Conservation (phyloP, 2,797 vertebrate species). For the Margarornis squamiger region DNA sequence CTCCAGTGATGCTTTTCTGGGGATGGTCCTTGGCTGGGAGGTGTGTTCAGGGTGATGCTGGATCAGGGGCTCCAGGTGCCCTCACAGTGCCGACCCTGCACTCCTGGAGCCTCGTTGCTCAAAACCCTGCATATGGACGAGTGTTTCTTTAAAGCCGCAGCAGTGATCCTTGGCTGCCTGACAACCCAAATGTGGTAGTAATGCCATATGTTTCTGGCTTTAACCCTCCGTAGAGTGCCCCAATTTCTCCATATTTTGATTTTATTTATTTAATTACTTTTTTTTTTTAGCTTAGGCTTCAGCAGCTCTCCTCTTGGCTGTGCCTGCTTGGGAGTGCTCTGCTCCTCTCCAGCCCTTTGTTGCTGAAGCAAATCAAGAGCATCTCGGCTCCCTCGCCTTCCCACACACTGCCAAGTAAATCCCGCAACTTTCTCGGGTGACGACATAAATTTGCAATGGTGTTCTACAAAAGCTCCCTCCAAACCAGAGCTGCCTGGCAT, state of each 20-base stretch:
- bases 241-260: neutral
- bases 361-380: neutral
- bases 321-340: neutral
- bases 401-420: neutral
- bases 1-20: rapidly evolving
- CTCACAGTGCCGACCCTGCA: neutral
- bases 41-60: rapidly evolving
- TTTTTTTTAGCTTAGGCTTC: neutral
- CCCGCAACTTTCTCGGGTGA: slow-evolving; percentile 49
- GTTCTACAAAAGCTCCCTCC: slow-evolving; percentile 36
- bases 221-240: neutral
- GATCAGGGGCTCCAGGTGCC: rapidly evolving
- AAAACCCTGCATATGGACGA: neutral
- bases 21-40: neutral
- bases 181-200: neutral
- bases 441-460: slow-evolving; percentile 65
- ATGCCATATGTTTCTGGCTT: neutral
- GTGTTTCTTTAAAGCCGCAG: neutral
- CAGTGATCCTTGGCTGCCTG: neutral
- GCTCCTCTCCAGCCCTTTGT: neutral
- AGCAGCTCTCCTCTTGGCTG: neutral
- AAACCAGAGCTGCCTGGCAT: slow-evolving; percentile 62
- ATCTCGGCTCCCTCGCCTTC: neutral
- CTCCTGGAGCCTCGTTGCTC: neutral
- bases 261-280: neutral